These are phyloP conservation scores for Siphamia tubifer DNA, from an alignment of 2,113 vertebrate species.

Conservation along the genomic window DNA sequence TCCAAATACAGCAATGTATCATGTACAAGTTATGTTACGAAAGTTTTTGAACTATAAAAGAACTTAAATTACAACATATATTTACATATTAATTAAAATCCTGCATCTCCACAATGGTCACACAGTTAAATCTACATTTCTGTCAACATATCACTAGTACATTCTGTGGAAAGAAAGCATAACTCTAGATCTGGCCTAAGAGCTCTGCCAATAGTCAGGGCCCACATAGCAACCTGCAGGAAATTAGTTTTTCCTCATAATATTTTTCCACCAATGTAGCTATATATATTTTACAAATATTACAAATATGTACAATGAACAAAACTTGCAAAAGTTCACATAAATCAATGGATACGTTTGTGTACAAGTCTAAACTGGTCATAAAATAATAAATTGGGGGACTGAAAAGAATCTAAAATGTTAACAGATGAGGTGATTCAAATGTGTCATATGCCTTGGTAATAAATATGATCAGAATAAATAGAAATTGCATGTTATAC, in stretches of 20 bases:
- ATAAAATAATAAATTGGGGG: slow-evolving; percentile 14
- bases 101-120: slow-evolving; percentile 53
- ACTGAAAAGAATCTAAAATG: background rate
- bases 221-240: slow-evolving; percentile 36
- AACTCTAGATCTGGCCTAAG: slow-evolving; percentile 44
- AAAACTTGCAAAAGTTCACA: slow-evolving; percentile 31
- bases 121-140: slow-evolving; percentile 55
- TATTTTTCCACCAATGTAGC: slow-evolving; percentile 38
- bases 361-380: slow-evolving; percentile 33
- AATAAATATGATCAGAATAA: slow-evolving; percentile 70
- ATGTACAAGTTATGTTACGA: slow-evolving; percentile 80
- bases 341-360: slow-evolving; percentile 31
- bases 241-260: slow-evolving; percentile 35
- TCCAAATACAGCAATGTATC: slow-evolving; percentile 74
- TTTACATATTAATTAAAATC: slow-evolving; percentile 73
- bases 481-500: slow-evolving; percentile 38
- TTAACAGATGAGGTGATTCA: slow-evolving; percentile 14
- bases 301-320: slow-evolving; percentile 74
- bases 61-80: slow-evolving; percentile 78
- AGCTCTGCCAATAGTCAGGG: slow-evolving; percentile 24
- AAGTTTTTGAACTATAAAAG: slow-evolving; percentile 77
- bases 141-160: slow-evolving; percentile 46
- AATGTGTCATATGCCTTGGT: slow-evolving; percentile 31
- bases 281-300: slow-evolving; percentile 74
- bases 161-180: slow-evolving; percentile 58